A percentile compares a stretch with the other conserved stretches of the same genome.
Evolutionary conservation across 2,888 invertebrate genomes (phyloP).

Genomic region (Standfussiana lucernea): DNA sequence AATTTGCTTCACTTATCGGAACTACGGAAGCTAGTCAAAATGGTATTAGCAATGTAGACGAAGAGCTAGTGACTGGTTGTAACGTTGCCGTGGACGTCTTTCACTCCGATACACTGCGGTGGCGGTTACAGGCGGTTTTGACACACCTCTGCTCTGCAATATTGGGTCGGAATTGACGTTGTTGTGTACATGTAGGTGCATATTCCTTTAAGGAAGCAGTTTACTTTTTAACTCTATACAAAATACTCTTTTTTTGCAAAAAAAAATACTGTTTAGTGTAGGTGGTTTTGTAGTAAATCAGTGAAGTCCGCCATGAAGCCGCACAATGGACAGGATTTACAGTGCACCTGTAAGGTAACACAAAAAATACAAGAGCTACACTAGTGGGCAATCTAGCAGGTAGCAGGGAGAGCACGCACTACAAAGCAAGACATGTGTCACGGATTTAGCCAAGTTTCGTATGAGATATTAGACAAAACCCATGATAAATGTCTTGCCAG

Average conservation of each 20-base stretch:
- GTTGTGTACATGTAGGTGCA: not conserved
- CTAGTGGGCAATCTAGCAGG: conserved; percentile 3
- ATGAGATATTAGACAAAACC: conserved; percentile 32
- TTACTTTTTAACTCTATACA: not conserved
- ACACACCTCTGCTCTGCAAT: conserved; percentile 32
- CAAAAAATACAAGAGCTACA: not conserved
- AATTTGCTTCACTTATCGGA: conserved; percentile 10
- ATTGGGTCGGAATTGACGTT: conserved; percentile 34
- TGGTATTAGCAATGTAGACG: conserved; percentile 20
- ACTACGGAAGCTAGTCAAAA: not conserved
- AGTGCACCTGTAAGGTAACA: not conserved
- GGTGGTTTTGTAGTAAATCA: not conserved
- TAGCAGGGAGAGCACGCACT: conserved; percentile 1
- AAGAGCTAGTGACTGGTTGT: conserved; percentile 41
- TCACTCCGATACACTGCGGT: conserved; percentile 52
- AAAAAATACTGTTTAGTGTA: not conserved
- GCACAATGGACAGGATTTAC: not conserved
- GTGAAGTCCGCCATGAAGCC: not conserved
- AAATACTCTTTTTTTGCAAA: not conserved
- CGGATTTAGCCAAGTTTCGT: conserved; percentile 17
- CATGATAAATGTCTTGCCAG: conserved; percentile 25
- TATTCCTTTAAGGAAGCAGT: not conserved
- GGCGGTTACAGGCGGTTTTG: conserved; percentile 45
- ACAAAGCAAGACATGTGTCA: conserved; percentile 28
- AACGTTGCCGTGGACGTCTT: conserved; percentile 44